Base-by-base conservation (phyloP, 2,888 invertebrate genomes). In the Malthinus seriepunctatus region DNA sequence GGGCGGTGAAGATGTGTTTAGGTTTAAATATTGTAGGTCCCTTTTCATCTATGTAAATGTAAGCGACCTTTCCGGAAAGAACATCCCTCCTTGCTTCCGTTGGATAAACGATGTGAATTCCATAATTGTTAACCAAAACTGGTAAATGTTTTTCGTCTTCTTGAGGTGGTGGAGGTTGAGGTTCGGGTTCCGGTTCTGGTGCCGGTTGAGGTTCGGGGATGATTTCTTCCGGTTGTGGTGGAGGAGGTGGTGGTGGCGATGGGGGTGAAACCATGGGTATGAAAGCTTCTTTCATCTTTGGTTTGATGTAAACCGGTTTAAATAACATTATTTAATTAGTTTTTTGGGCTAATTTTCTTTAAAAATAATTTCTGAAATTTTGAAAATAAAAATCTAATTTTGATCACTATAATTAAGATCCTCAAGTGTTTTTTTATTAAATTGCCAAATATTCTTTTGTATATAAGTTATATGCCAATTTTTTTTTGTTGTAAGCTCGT, bases 1-100 rank as follows among this genome's bases (percentile, higher is more conserved):
- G 77, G 0, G 89, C 89, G n/a, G 86, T 86, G 73, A 90, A 88
- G 31, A 89, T 88, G 71, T 90, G 89, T 58, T 89, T 80, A 0
- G 90, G 89, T 67, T 88, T 87, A 71, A 90, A 91, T 66, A 87
- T 84, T 55, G 86, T 84, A 32, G 90, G 86, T 6, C 75, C 73
- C 60, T 82, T 85, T 74, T 91, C 90, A 67, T 91, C 90, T 0
- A 91, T 82, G 9, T 91, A 84, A 7, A 88, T 88, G 71, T 90
- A 91, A 3, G 90, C 84, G 0, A 89, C 85, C 78, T 88, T 84
- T 5, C 91, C 91, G 0, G 88, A 86, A 9, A 91, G 78, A 0
- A 91, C 90, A 23, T 87, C 86, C 31, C 89, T 83, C 56, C 90
- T 88, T 0, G 89, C 88, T 76, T 90, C 90, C 44, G 88, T 82